phyloP scores from a whole-genome alignment of 1,140 invertebrate species.

The Subanguina moxae region DNA sequence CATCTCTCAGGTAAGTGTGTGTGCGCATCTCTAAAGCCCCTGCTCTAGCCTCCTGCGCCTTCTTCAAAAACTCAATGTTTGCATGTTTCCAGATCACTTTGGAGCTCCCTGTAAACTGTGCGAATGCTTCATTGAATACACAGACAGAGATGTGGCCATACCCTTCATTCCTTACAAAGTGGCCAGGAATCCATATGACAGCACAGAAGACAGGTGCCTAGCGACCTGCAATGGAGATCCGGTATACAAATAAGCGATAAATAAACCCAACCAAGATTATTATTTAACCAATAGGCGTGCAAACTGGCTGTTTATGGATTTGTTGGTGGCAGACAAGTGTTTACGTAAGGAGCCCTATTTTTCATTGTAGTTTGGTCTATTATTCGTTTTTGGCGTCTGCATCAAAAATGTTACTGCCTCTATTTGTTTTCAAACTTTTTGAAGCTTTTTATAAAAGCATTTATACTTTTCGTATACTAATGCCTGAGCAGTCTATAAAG shows the following conservation, averaged over 20 bases:
- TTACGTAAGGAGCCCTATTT: conserved; percentile 15
- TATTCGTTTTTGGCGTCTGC: no score
- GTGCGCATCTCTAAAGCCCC: not conserved
- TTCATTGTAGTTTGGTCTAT: no score
- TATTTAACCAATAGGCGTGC: conserved; percentile 38
- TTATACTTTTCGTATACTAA: no score
- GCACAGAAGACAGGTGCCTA: conserved; percentile 49
- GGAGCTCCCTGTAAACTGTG: conserved; percentile 50
- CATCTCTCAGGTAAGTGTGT: not conserved
- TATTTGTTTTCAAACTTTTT: no score
- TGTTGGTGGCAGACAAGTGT: conserved; percentile 51
- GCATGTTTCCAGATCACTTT: conserved; percentile 45
- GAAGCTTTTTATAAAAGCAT: no score
- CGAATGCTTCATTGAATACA: conserved; percentile 54
- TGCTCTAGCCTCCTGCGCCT: no score
- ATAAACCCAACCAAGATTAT: not conserved
- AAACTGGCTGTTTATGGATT: conserved; percentile 53
- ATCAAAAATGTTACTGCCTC: no score
- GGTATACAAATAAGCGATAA: conserved; percentile 27
- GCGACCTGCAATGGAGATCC: conserved; percentile 45
- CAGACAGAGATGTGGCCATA: conserved; percentile 47
- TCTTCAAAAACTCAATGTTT: not conserved
- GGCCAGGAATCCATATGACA: conserved; percentile 47
- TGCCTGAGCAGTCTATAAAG: no score
- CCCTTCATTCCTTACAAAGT: conserved; percentile 48